Evolutionary conservation across 2,113 vertebrate species (phyloP).

Genomic region (Setophaga kirtlandii): DNA sequence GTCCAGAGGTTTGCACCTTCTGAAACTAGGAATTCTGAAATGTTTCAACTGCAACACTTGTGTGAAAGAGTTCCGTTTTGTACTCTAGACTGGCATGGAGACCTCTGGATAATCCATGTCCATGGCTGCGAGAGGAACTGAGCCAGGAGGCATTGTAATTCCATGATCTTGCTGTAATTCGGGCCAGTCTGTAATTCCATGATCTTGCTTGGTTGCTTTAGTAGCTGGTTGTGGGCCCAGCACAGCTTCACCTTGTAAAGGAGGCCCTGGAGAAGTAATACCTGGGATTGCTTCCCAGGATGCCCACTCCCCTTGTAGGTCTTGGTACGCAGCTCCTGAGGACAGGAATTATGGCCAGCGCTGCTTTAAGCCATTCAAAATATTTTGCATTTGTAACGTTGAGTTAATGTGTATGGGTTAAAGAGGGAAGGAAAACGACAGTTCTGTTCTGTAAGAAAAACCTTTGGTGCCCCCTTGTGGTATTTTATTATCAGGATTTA

Average conservation of each 20-base stretch:
- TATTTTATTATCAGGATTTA: neutral
- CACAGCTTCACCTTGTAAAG: neutral
- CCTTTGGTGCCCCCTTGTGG: slow-evolving; percentile 66
- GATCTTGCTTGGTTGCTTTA: neutral
- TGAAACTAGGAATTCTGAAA: neutral
- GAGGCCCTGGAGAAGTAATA: neutral
- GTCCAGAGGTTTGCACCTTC: neutral
- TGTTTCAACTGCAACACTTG: neutral
- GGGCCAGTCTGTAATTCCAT: neutral
- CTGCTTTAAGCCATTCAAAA: neutral
- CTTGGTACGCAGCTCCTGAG: neutral
- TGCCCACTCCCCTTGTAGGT: neutral
- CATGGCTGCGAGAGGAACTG: neutral
- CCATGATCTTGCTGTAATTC: neutral
- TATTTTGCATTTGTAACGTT: neutral
- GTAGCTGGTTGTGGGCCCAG: neutral
- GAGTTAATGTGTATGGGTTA: neutral
- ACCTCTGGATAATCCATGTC: neutral
- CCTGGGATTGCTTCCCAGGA: neutral
- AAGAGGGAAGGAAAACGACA: neutral
- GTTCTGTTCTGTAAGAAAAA: neutral
- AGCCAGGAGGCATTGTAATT: neutral
- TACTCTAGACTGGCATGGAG: neutral
- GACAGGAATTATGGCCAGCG: neutral
- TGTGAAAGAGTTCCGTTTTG: neutral